Evolutionary conservation across 2,888 invertebrate genomes (phyloP).

Genomic region (Acleris laterana): DNA sequence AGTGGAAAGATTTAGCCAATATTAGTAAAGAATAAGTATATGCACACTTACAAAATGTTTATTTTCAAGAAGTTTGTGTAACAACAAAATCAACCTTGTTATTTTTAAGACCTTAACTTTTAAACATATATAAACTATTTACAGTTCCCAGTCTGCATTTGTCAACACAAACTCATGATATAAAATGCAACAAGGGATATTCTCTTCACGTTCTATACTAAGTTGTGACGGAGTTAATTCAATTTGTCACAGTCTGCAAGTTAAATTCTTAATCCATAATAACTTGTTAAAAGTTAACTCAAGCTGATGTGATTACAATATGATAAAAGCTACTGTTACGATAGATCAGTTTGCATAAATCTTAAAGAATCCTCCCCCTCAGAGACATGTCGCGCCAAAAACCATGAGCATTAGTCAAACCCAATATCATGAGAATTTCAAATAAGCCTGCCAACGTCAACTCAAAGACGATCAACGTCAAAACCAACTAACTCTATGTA

Average conservation of each 20-base stretch:
- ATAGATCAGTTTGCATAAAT: constrained; percentile 73
- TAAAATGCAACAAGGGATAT: constrained; percentile 82
- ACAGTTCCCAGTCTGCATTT: constrained; percentile 81
- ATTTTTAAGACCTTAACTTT: constrained; percentile 79
- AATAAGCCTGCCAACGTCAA: constrained; percentile 43
- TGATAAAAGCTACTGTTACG: constrained; percentile 79
- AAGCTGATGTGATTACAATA: constrained; percentile 79
- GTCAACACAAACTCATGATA: constrained; percentile 80
- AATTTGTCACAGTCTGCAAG: constrained; percentile 76
- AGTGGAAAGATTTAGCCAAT: constrained; percentile 28
- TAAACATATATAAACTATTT: constrained; percentile 82
- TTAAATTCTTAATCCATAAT: constrained; percentile 69
- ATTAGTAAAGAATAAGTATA: constrained; percentile 59
- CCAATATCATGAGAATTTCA: constrained; percentile 48
- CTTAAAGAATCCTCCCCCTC: constrained; percentile 75
- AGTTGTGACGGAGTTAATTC: constrained; percentile 81
- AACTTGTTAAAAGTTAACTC: constrained; percentile 70
- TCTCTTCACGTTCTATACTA: constrained; percentile 76
- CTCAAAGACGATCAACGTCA: constrained; percentile 46
- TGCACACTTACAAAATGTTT: constrained; percentile 85
- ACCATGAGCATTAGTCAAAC: constrained; percentile 51
- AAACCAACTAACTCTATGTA: constrained; percentile 64
- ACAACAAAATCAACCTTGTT: constrained; percentile 85
- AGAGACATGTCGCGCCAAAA: constrained; percentile 53
- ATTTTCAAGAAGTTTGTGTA: constrained; percentile 84